Evolutionary conservation across 2,113 vertebrate genomes (phyloP), one percentile per base, ranked within the genome.

Genomic region (Acrocephalus arundinaceus): DNA sequence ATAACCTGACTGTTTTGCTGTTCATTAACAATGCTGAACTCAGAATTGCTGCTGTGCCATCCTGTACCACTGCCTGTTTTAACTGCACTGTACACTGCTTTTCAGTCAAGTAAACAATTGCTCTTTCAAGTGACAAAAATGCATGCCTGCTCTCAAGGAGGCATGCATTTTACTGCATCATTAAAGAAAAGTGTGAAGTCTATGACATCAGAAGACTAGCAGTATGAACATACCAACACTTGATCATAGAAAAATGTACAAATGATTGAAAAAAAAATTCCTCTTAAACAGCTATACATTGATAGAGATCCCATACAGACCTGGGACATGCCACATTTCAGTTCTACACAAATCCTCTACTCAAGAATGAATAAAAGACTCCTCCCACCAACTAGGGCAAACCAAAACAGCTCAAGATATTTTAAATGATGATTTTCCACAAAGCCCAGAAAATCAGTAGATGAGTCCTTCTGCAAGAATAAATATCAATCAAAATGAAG

Each of bases 101-200:
- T 77, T 66, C 67, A 96, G 71, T 13, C 55, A 88, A 87, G 67
- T 58, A 93, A 97, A 96, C 92, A 97, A 94, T 51, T 82, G 68
- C 45, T 71, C 85, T 96, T 96, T 91, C n/a, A 90, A 95, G 88
- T 48, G 67, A 94, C 49, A 94, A 94, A 93, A 92, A 91, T 30
- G n/a, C 54, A 31, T 2, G 45, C 46, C 49, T 82, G 65, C 57
- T 93, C 39, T 75, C 61, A 84, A 91, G 57, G 52, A 92, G 43
- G 77, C 51, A 46, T 14, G 67, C 18, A 15, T 65, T 93, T 93
- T 78, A 81, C 62, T 66, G 41, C 70, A 88, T 85, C 80, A 94
- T 95, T 87, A 85, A 92, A 95, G 83, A 95, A 97, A 97, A 97
- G 91, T 31, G 33, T 75, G 66, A 77, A 74, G 48, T 84, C 79